Conservation (phyloP, 2,888 invertebrate genomes). For the Isoperla grammatica region DNA sequence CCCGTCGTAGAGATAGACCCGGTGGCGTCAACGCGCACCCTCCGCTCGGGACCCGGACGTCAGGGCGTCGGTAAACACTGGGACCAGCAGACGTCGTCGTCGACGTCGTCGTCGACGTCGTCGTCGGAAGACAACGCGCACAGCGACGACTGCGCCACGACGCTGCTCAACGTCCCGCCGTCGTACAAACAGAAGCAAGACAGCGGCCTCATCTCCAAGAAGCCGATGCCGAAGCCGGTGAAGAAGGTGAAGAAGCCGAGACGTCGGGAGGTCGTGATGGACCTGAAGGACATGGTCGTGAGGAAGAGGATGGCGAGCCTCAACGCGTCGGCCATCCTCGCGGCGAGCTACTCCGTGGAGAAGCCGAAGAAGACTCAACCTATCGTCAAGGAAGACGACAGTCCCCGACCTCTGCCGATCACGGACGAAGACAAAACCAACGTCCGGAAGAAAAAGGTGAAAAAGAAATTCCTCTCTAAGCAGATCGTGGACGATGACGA, state of each 20-base stretch:
- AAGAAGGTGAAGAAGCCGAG: constrained; percentile 48
- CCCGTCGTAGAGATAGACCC: constrained; percentile 4
- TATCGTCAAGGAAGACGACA: constrained; percentile 8
- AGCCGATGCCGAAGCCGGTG: constrained; percentile 42
- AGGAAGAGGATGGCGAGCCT: constrained; percentile 87
- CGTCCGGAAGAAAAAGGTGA: constrained; percentile 25
- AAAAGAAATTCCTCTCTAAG: constrained; percentile 25
- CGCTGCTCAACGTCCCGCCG: neutral
- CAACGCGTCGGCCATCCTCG: constrained; percentile 84
- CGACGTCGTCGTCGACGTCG: constrained; percentile 17
- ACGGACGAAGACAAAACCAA: constrained; percentile 21
- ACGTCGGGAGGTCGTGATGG: constrained; percentile 63
- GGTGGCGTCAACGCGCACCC: constrained; percentile 46
- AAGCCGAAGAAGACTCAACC: constrained; percentile 26
- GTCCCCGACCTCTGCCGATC: neutral
- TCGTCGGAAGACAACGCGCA: constrained; percentile 8
- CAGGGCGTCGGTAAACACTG: constrained; percentile 76
- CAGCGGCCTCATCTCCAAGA: constrained; percentile 24
- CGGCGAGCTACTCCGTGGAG: constrained; percentile 65
- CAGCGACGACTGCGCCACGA: constrained; percentile 3
- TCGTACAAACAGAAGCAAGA: constrained; percentile 21
- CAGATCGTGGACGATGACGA: constrained; percentile 49
- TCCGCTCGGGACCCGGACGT: constrained; percentile 67
- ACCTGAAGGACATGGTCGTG: constrained; percentile 80
- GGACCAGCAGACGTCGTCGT: constrained; percentile 58